Evolutionary conservation across 2,113 vertebrate species (phyloP).

Genomic region (Isichthys henryi): DNA sequence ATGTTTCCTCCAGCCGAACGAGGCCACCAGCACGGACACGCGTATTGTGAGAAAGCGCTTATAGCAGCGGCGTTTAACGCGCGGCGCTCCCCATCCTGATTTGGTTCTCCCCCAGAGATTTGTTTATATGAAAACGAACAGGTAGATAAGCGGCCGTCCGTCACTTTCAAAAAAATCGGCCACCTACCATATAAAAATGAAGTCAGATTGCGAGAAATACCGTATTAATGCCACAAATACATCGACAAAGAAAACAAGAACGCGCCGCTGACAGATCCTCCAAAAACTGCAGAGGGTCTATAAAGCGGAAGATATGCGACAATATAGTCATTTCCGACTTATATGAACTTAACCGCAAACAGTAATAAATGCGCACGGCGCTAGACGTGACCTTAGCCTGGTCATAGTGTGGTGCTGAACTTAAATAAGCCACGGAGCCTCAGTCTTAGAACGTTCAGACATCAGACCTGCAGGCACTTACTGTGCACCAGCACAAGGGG

Average conservation of each 20-base stretch:
- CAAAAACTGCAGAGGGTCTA: not conserved
- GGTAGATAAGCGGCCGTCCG: not conserved
- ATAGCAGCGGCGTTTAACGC: not conserved
- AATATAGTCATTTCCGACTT: not conserved
- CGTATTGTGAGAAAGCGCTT: not conserved
- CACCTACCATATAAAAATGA: not conserved
- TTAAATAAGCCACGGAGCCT: not conserved
- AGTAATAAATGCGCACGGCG: not conserved
- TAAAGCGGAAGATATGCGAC: not conserved
- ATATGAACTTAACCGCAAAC: not conserved
- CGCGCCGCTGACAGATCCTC: not conserved
- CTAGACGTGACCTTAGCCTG: not conserved
- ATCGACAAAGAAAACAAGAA: not conserved
- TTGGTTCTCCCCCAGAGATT: not conserved
- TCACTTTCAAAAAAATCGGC: not conserved
- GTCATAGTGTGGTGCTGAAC: constrained; percentile 9
- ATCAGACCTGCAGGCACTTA: not conserved
- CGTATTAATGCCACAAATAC: not conserved
- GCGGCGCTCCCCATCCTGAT: not conserved
- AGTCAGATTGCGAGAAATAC: not conserved
- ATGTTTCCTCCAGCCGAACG: constrained; percentile 2
- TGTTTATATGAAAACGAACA: not conserved
- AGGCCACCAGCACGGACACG: not conserved
- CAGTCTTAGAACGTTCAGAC: not conserved
- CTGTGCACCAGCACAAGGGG: not conserved